These are phyloP conservation scores for Ectemnius cavifrons DNA, from an alignment of 2,888 invertebrate genomes.

Conservation along the genomic window DNA sequence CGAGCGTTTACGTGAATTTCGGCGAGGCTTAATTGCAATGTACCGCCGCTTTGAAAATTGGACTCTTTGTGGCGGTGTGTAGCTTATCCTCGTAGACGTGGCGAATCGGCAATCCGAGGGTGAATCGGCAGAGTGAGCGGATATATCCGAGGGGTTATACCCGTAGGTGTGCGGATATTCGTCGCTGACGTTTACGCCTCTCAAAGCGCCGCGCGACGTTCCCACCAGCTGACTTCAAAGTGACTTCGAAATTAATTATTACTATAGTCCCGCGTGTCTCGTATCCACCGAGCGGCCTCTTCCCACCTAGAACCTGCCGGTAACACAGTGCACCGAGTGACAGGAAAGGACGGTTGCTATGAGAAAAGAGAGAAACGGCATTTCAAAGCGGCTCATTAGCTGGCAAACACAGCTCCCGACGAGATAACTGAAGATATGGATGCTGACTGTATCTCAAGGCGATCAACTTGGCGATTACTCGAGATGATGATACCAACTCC, in stretches of 20 bases:
- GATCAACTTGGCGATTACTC: too few species aligned
- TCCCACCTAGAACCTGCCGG: constrained; percentile 52
- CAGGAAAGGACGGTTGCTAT: constrained; percentile 15
- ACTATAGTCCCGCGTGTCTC: constrained; percentile 61
- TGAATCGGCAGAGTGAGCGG: constrained; percentile 21
- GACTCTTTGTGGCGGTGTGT: too few species aligned
- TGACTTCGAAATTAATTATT: constrained; percentile 72
- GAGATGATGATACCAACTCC: too few species aligned
- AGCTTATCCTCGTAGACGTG: too few species aligned
- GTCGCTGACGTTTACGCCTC: constrained; percentile 52
- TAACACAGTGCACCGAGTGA: constrained; percentile 14
- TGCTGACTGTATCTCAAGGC: not conserved
- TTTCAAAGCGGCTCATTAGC: constrained; percentile 69
- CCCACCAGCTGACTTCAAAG: constrained; percentile 70
- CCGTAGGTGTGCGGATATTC: constrained; percentile 39
- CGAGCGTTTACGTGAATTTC: too few species aligned
- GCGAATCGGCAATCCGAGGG: not conserved
- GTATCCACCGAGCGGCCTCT: constrained; percentile 19
- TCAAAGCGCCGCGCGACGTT: constrained; percentile 48
- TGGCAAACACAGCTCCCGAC: constrained; percentile 49
- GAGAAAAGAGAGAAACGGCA: constrained; percentile 56
- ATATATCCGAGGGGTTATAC: constrained; percentile 40
- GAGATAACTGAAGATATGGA: constrained; percentile 26
- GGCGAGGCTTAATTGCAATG: constrained; percentile 6
- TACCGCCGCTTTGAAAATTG: constrained; percentile 19